Percentiles rank a stretch among this genome's conserved stretches.
phyloP scores from a whole-genome alignment of 2,888 invertebrate species.

The Euspilapteryx auroguttella region DNA sequence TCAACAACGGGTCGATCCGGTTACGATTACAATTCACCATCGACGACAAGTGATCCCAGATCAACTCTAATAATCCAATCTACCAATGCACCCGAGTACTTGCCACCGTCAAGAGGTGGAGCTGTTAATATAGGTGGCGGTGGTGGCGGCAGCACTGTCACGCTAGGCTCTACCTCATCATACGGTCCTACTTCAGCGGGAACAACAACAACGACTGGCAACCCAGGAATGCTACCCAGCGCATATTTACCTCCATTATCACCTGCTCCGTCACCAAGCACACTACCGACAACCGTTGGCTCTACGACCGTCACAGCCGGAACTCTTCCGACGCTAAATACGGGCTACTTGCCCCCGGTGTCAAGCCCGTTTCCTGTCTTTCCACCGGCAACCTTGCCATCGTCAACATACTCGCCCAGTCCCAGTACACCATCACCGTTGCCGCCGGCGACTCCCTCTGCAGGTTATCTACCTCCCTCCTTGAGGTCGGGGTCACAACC shows the following conservation, averaged over 20 bases:
- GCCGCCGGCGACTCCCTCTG: conserved; percentile 3
- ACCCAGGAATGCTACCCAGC: too few species aligned
- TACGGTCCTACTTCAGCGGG: not conserved
- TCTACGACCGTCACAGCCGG: too few species aligned
- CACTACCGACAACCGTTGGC: too few species aligned
- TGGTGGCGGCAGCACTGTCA: not conserved
- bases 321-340: too few species aligned
- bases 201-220: not conserved
- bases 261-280: too few species aligned
- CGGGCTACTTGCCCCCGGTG: not conserved
- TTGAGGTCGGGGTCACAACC: conserved; percentile 8
- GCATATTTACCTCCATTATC: too few species aligned
- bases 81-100: conserved; percentile 35
- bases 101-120: conserved; percentile 20
- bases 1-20: not conserved
- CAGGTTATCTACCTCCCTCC: conserved; percentile 21
- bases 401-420: not conserved
- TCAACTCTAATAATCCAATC: conserved; percentile 15
- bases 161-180: not conserved
- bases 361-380: not conserved
- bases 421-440: not conserved
- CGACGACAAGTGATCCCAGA: too few species aligned
- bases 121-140: conserved; percentile 8
- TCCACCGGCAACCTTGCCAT: not conserved
- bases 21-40: not conserved